A percentile compares a stretch with the other conserved stretches of the same genome.
phyloP scores from a whole-genome alignment of 2,888 invertebrate genomes.

The Itoplectis maculator region DNA sequence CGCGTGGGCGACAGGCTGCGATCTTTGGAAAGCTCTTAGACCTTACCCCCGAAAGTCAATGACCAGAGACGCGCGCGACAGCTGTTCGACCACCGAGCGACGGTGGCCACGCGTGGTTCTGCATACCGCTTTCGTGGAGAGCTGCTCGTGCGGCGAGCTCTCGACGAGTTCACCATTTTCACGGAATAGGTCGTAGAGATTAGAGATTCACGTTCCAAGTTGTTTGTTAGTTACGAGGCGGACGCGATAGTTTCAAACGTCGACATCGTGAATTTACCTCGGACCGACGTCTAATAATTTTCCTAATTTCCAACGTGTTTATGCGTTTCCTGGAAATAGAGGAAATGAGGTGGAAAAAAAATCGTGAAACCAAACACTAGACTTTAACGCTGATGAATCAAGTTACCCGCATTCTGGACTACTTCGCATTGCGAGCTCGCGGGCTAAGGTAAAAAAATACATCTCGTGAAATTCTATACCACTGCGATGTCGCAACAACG shows the following conservation, averaged over 20 bases:
- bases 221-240: slow-evolving; percentile 28
- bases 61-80: slow-evolving; percentile 41
- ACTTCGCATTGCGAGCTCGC: slow-evolving; percentile 62
- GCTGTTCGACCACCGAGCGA: not conserved
- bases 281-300: no score
- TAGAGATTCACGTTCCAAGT: slow-evolving; percentile 9
- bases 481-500: slow-evolving; percentile 41
- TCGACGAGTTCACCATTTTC: slow-evolving; percentile 10
- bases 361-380: not conserved
- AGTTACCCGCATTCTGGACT: slow-evolving; percentile 52
- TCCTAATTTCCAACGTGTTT: not conserved
- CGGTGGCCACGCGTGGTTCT: slow-evolving; percentile 26
- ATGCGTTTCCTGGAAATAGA: not conserved
- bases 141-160: not conserved
- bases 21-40: slow-evolving; percentile 55
- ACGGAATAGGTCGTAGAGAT: slow-evolving; percentile 19
- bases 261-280: not conserved
- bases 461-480: slow-evolving; percentile 47
- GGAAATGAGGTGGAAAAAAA: slow-evolving; percentile 35
- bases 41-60: slow-evolving; percentile 30
- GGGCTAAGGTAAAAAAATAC: slow-evolving; percentile 55
- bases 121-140: slow-evolving; percentile 16
- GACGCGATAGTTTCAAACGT: not conserved
- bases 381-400: slow-evolving; percentile 32
- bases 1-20: slow-evolving; percentile 36